Evolutionary conservation across 2,797 vertebrate genomes (phyloP).

Genomic region (Pterois miles): DNA sequence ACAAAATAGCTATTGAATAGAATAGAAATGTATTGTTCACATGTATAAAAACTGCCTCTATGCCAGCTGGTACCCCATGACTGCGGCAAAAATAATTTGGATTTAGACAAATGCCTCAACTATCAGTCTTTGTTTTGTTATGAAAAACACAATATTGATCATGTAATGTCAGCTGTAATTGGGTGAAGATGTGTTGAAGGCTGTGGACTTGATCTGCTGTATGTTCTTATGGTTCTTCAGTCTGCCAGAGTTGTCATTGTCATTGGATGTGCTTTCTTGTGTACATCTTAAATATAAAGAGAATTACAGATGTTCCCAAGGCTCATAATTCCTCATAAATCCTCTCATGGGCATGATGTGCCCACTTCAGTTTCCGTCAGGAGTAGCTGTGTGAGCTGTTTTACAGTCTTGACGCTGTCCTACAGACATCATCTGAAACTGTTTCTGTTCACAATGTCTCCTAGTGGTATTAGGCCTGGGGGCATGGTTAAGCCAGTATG

Average conservation of each 20-base stretch:
- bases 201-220: not conserved
- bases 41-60: not conserved
- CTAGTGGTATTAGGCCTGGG: slow-evolving; percentile 64
- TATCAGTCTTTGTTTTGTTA: not conserved
- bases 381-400: slow-evolving; percentile 47
- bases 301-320: slow-evolving; percentile 39
- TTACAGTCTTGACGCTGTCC: slow-evolving; percentile 44
- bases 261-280: not conserved
- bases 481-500: slow-evolving; percentile 71
- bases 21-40: not conserved
- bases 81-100: not conserved
- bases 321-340: slow-evolving; percentile 32
- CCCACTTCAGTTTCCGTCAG: slow-evolving; percentile 36
- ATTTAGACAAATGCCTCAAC: not conserved
- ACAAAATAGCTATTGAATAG: not conserved
- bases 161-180: not conserved
- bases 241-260: not conserved
- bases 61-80: not conserved
- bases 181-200: not conserved
- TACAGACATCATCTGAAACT: slow-evolving; percentile 47
- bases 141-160: not conserved
- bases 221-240: not conserved
- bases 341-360: slow-evolving; percentile 9
- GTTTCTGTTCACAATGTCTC: slow-evolving; percentile 62
- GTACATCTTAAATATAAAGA: slow-evolving; percentile 13